Evolutionary conservation across 2,113 vertebrate species (phyloP), one percentile per base, ranked within the genome.

Genomic region (Spea multiplicata): DNA sequence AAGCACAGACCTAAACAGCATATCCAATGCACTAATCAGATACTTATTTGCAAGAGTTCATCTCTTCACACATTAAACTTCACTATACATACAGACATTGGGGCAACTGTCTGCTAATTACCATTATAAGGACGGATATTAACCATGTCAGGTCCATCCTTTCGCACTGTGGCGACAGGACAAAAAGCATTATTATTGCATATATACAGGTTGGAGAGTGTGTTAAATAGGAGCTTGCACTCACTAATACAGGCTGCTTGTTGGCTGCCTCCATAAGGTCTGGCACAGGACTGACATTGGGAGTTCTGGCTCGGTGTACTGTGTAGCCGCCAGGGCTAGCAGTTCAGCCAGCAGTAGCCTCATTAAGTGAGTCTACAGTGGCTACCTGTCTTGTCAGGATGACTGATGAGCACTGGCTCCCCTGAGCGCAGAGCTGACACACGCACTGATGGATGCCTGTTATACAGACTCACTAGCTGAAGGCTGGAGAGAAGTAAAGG

Each of bases 321-420:
- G 44, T 62, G 65, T 49, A 68, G 64, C 44, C 61, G 71, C 71
- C 71, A 49, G 57, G 64, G 52, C 62, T 67, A n/a, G 71, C 71
- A 61, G 16, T 64, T 50, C 78, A 74, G 59, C 44, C 16, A 6
- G 72, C 62, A 67, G 77, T 73, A 57, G 68, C 71, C 71, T 80
- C 71, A 80, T 80, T 80, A 80, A 68, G 64, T 14, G 52, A 44
- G 45, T 65, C 78, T 74, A 44, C 78, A 80, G 78, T 61, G 77
- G 71, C 64, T 68, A 80, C 78, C 78, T 80, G 71, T 80, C 78
- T 80, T 74, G 78, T 80, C 78, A 68, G 52, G 64, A 74, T 80
- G 78, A 80, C 78, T 10, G 71, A 80, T 74, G 78, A 73, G 47
- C 13, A 64, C 52, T 1, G 52, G n/a, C 44, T 74, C 71, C 65